Base-by-base conservation (phyloP, 2,113 vertebrate species). In the Procavia capensis region DNA sequence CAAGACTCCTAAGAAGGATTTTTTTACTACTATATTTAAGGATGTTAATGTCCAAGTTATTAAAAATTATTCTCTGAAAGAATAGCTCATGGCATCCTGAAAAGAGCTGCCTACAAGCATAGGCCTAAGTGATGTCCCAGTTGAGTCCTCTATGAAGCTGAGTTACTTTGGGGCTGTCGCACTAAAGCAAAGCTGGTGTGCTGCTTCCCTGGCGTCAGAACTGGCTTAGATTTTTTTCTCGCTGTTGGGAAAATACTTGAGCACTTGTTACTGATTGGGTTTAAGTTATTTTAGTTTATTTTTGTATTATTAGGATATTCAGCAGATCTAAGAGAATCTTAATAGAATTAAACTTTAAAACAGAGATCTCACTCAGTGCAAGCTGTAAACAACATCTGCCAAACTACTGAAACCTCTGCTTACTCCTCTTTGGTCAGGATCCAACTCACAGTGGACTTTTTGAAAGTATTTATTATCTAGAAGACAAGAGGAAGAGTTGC, bases 41-140 rank as follows among this genome's bases (percentile, higher is more conserved):
- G 75, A 85, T 76, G n/a, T 79, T 83, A 72, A 43, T 88, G 36
- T 95, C 91, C 50, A 92, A 64, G 79, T 88, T 79, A 80, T 43
- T 80, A 54, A 87, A 72, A 72, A 57, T 59, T 50, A 90, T 34
- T 95, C 34, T 54, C 66, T 76, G 90, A 88, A 57, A 83, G 36
- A 93, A 85, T 70, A 86, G 66, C 61, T 86, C 61, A 83, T 29
- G 22, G 5, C 50, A 43, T 68, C 20, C 31, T 86, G 24, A 13
- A 25, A 75, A 68, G 54, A 96, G 20, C 34, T 75, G 25, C 61
- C 75, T 3, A 2, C 68, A 79, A 72, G 1, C 47, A 47, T 16
- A 61, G 61, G 45, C 22, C 0, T 78, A 72, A 70, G 39, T 22
- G 39, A 29, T 13, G 4, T 27, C 50, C 68, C 92, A 19, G 74